Evolutionary conservation across 2,797 vertebrate genomes (phyloP), one percentile per base, ranked within the genome.

Genomic region (Hozukius guyotensis): DNA sequence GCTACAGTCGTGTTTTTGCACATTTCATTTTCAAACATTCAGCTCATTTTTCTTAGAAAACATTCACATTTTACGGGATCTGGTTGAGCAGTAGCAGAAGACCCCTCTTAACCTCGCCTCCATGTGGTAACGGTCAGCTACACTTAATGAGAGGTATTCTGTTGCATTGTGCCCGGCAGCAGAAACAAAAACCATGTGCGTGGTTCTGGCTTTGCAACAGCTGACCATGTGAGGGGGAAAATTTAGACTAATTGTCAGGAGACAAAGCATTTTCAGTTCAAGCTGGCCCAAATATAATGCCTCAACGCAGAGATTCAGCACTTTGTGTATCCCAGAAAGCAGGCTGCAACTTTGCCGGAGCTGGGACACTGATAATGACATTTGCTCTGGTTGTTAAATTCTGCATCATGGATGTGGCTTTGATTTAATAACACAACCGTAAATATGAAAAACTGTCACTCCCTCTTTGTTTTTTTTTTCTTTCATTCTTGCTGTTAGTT

Each of bases 71-170:
- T 79, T 56, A 76, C 14, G 22, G 56, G 78, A 73, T 74, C 70
- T 74, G 36, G 69, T 77, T 83, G 80, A 87, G 84, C 79, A 84
- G 84, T 77, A 87, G 77, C 80, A 83, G 72, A 77, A 74, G 53
- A 86, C 84, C 85, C 61, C 67, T 82, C 72, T 89, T 83, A 88
- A 92, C 92, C 86, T 80, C 75, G 61, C 60, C 76, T 83, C 84
- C 85, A 85, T 88, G 86, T 93, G 90, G 85, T 87, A 89, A 82
- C 87, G 12, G 91, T 91, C 91, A 92, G 89, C 85, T 80, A 24
- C 57, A 64, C 74, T 76, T 88, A 88, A 86, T 86, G 76, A 90
- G 75, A 86, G 71, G 80, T 87, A 75, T 88, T 87, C 77, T 68
- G 77, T 81, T 87, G 81, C 66, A 70, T 83, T 77, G 71, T 83